A percentile compares a stretch with the other conserved stretches of the same genome.
These are phyloP conservation scores for Upupa epops DNA, from an alignment of 2,113 vertebrate genomes.

Conservation along the genomic window DNA sequence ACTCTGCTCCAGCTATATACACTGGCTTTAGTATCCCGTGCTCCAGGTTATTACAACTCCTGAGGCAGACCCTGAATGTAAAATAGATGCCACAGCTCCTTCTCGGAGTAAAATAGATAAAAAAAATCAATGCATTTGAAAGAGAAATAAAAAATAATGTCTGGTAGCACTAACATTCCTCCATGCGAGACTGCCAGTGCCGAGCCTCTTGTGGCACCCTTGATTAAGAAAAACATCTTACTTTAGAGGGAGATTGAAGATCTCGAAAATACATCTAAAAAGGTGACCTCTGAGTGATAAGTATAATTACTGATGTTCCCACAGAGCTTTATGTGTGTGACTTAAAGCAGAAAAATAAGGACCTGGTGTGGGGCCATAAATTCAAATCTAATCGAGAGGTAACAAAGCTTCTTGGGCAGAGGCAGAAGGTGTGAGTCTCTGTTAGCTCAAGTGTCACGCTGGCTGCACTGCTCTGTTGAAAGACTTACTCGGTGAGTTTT, in stretches of 20 bases:
- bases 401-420: background rate
- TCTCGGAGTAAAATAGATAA: constrained; percentile 1
- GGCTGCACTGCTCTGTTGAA: background rate
- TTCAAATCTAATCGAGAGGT: background rate
- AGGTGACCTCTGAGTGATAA: background rate
- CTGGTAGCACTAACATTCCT: background rate
- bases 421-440: background rate
- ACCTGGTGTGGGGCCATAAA: background rate
- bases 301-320: background rate
- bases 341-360: background rate
- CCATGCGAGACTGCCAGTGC: background rate
- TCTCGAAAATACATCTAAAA: background rate
- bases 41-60: background rate
- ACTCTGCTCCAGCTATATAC: background rate
- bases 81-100: constrained; percentile 28
- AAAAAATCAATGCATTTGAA: constrained; percentile 42
- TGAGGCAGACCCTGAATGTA: background rate
- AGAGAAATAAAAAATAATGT: constrained; percentile 33
- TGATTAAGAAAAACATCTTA: constrained; percentile 1
- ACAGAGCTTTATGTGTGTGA: background rate
- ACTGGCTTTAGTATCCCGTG: background rate
- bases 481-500: background rate
- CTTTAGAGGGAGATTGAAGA: background rate
- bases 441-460: background rate
- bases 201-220: background rate